Evolutionary conservation across 2,113 vertebrate genomes (phyloP).

Genomic region (Anolis sagrei): DNA sequence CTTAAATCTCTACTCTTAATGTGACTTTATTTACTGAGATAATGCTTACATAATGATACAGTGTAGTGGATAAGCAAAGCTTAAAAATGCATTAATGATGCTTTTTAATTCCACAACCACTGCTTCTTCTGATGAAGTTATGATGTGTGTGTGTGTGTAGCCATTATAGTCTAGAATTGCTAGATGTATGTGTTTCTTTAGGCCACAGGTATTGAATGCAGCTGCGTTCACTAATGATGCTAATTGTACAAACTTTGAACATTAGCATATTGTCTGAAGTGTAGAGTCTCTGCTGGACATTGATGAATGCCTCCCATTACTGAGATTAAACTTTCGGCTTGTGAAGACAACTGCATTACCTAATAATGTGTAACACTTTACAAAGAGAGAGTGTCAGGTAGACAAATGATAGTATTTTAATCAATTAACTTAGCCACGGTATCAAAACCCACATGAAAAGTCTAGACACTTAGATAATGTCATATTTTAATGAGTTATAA

Average conservation of each 20-base stretch:
- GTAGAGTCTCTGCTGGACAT: conserved; percentile 39
- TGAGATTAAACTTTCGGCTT: conserved; percentile 59
- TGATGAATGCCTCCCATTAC: conserved; percentile 67
- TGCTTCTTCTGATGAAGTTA: neutral
- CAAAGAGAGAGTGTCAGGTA: conserved; percentile 36
- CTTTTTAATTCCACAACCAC: too few relatives aligned
- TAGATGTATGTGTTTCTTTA: conserved; percentile 35
- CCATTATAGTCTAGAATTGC: neutral
- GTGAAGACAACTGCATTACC: conserved; percentile 41
- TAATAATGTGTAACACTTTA: conserved; percentile 56
- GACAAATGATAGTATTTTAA: conserved; percentile 64
- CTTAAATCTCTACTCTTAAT: too few relatives aligned
- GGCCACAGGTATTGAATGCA: conserved; percentile 47
- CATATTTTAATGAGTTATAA: conserved; percentile 32
- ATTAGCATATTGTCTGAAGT: conserved; percentile 50
- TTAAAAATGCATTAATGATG: too few relatives aligned
- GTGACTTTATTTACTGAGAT: too few relatives aligned
- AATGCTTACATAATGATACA: too few relatives aligned
- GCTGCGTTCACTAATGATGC: conserved; percentile 43
- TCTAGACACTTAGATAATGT: conserved; percentile 40
- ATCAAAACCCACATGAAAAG: conserved; percentile 38
- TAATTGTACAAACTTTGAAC: conserved; percentile 62
- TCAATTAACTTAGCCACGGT: conserved; percentile 43
- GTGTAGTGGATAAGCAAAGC: too few relatives aligned
- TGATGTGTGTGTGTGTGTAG: too few relatives aligned